Evolutionary conservation across 2,113 vertebrate genomes (phyloP).

Genomic region (Podocnemis expansa): DNA sequence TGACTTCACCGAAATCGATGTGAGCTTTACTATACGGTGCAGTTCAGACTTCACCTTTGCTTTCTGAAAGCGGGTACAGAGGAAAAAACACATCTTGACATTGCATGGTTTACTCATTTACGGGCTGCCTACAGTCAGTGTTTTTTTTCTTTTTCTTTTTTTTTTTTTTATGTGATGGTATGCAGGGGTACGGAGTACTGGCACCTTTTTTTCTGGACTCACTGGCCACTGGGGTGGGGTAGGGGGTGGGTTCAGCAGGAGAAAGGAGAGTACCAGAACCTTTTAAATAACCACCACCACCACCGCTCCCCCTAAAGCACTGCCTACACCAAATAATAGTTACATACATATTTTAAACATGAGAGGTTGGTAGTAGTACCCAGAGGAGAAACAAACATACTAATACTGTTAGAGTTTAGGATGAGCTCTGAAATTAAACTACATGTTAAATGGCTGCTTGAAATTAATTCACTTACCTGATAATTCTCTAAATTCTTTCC

Average conservation of each 20-base stretch:
- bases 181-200: too few species aligned
- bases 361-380: not conserved
- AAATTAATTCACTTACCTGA: conserved; percentile 59
- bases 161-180: too few species aligned
- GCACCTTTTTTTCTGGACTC: too few species aligned
- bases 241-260: too few species aligned
- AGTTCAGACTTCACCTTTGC: not conserved
- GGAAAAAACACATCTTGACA: not conserved
- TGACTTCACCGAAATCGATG: not conserved
- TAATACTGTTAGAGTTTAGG: not conserved
- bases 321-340: not conserved
- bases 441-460: conserved; percentile 31
- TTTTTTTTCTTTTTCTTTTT: too few species aligned
- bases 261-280: too few species aligned
- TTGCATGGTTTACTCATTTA: not conserved
- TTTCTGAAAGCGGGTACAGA: not conserved
- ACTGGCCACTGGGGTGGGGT: too few species aligned
- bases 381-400: not conserved
- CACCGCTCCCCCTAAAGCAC: too few species aligned
- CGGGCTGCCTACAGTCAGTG: not conserved
- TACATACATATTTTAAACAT: not conserved
- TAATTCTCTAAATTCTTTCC: conserved; percentile 86
- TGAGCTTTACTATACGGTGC: not conserved
- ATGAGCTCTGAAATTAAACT: conserved; percentile 2
- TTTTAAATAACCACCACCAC: too few species aligned